Evolutionary conservation across 1,140 invertebrate species (phyloP), one percentile per base, ranked within the genome.

Genomic region (Zaprionus ornatus): DNA sequence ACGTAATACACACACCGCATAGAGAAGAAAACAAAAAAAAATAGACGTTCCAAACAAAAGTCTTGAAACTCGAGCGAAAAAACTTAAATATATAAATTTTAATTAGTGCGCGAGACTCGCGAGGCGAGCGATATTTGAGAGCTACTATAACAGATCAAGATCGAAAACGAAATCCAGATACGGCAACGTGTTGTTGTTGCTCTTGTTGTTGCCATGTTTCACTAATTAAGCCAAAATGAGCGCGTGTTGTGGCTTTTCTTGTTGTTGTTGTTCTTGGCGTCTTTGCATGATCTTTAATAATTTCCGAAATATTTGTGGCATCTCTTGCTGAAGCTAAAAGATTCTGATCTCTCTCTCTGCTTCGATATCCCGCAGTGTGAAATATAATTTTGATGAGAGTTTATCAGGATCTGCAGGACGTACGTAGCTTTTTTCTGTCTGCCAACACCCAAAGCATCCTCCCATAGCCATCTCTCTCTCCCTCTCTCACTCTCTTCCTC

Each of bases 281-380:
- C 76, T 88, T 80, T 80, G 84, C 85, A 90, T 90, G 85, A 82
- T 85, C 86, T 90, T 90, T 90, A 90, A 90, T 90, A 90, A 90
- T 90, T 90, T 90, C 82, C 66, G 70, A 82, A 85, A 90, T 90
- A 85, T 85, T 90, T 88, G 76, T 83, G 71, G 74, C 74, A 67
- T 80, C 74, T 64, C 35, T 65, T 23, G 37, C 52, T 69, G 56
- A 32, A 65, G 48, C 45, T 56, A 40, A 72, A 72, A 66, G 82
- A 80, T 77, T 77, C 75, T 79, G 84, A 88, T 88, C 85, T 87
- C 27, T 21, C 27, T 56, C 54, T 66, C n/a, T n/a, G n/a, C n/a
- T 35, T 40, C 42, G 85, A 90, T 90, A 71, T 90, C 85, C 85
- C 85, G 85, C 85, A 79, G 85, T 90, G 85, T 90, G 85, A 90